These are phyloP conservation scores for Excalfactoria chinensis DNA, from an alignment of 2,113 vertebrate genomes.

Conservation along the genomic window DNA sequence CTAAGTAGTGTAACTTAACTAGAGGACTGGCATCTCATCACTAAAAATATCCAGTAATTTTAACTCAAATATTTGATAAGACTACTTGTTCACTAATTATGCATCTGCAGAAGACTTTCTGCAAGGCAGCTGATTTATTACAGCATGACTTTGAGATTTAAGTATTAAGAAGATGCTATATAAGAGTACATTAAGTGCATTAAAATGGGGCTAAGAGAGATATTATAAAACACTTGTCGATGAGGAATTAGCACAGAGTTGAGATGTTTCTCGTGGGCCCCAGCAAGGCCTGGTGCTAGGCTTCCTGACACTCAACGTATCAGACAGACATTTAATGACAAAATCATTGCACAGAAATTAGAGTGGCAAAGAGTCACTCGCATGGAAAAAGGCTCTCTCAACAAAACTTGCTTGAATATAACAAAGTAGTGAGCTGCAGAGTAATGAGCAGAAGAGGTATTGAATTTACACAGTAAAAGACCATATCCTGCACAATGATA, in stretches of 20 bases:
- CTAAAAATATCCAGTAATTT: background rate
- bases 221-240: background rate
- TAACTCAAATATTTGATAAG: background rate
- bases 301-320: background rate
- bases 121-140: background rate
- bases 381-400: background rate
- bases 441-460: background rate
- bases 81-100: background rate
- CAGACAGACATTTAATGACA: background rate
- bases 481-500: background rate
- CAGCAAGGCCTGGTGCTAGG: background rate
- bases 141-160: background rate
- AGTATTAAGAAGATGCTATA: background rate
- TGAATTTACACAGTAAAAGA: fast-evolving
- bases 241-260: background rate
- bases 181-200: background rate
- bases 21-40: background rate
- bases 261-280: background rate
- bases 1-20: background rate
- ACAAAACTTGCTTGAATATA: background rate
- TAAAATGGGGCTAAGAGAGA: background rate
- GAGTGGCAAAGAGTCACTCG: background rate
- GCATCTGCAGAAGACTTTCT: background rate
- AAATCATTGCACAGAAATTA: background rate
- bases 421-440: background rate